A percentile compares a stretch with the other conserved stretches of the same genome.
Evolutionary conservation across 2,797 vertebrate genomes (phyloP).

Genomic region (Lagorchestes hirsutus): DNA sequence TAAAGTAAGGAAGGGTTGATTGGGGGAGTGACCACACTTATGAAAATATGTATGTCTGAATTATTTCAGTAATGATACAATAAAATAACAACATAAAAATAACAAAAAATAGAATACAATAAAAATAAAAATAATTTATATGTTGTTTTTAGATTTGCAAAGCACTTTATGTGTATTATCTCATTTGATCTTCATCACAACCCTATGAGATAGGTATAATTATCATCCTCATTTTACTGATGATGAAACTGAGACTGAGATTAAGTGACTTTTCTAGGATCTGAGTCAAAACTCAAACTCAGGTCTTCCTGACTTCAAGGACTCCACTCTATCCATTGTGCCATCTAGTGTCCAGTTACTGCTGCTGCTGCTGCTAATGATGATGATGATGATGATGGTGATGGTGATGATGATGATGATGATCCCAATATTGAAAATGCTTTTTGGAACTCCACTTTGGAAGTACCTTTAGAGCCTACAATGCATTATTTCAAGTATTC

Average conservation of each 20-base stretch:
- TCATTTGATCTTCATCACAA: not conserved
- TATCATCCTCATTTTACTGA: not conserved
- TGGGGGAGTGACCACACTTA: not conserved
- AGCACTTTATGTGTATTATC: not conserved
- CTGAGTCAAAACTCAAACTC: not conserved
- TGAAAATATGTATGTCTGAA: not conserved
- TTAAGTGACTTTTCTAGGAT: not conserved
- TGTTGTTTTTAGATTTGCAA: not conserved
- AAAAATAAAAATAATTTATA: not conserved
- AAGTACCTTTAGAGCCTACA: not conserved
- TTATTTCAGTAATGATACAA: not conserved
- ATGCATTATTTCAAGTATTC: not conserved
- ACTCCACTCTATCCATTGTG: not conserved
- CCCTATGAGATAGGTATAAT: not conserved
- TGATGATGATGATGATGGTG: no score
- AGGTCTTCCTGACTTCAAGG: not conserved
- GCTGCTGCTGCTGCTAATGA: no score
- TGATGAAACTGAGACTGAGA: not conserved
- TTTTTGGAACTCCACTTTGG: not conserved
- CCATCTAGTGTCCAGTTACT: not conserved
- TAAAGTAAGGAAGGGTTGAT: not conserved
- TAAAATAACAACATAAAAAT: not conserved
- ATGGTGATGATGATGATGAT: not conserved
- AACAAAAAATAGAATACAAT: not conserved
- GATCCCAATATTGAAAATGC: not conserved